phyloP scores from a whole-genome alignment of 2,888 invertebrate species.

The Hydrotaea cyrtoneurina region DNA sequence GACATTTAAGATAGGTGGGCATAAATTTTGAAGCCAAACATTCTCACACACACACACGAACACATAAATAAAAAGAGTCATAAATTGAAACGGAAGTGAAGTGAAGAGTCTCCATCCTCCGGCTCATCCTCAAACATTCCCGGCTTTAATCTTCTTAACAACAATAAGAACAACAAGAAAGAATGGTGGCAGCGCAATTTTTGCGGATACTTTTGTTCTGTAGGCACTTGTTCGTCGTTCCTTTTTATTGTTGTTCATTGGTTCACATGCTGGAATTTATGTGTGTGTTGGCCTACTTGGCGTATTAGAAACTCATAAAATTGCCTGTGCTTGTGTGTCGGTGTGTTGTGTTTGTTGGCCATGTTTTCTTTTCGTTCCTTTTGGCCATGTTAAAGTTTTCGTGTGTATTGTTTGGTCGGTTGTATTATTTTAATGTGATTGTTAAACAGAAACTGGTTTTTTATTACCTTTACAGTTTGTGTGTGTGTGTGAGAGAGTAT shows the following conservation, averaged over 20 bases:
- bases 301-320: conserved; percentile 47
- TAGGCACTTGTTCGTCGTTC: background rate
- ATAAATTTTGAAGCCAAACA: conserved; percentile 28
- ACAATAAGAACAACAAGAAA: background rate
- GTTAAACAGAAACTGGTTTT: conserved; percentile 9
- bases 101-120: background rate
- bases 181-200: background rate
- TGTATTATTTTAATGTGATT: conserved; percentile 31
- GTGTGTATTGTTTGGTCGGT: background rate
- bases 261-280: conserved; percentile 35
- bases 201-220: background rate
- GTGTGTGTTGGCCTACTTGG: conserved; percentile 41
- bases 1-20: conserved; percentile 38
- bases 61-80: conserved; percentile 35
- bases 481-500: background rate
- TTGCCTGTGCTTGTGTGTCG: background rate
- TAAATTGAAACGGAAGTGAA: conserved; percentile 36
- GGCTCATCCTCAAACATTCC: conserved; percentile 16
- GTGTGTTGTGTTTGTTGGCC: background rate
- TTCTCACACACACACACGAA: background rate
- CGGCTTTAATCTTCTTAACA: conserved; percentile 23
- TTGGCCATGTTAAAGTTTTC: conserved; percentile 16
- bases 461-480: conserved; percentile 8
- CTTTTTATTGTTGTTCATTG: conserved; percentile 10
- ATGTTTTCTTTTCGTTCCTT: background rate